Conservation (phyloP, 2,113 vertebrate genomes). For the Caloenas nicobarica region DNA sequence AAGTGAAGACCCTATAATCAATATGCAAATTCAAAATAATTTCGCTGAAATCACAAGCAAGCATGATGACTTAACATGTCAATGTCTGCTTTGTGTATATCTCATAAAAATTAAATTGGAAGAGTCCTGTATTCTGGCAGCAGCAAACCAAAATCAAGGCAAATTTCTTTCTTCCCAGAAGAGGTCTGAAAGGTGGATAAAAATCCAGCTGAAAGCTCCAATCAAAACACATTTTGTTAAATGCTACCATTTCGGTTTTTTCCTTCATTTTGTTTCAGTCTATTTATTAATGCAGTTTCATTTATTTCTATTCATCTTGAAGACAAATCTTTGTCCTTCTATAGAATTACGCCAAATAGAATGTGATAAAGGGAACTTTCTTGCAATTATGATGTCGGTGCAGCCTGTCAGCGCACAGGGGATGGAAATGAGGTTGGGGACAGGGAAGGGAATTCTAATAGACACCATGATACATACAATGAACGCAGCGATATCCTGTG, state of each 20-base stretch:
- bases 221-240: slow-evolving; percentile 77
- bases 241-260: slow-evolving; percentile 66
- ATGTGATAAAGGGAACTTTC: slow-evolving; percentile 85
- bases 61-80: slow-evolving; percentile 75
- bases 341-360: slow-evolving; percentile 83
- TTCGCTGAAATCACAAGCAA: slow-evolving; percentile 77
- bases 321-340: slow-evolving; percentile 83
- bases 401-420: slow-evolving; percentile 78
- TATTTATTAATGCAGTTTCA: slow-evolving; percentile 80
- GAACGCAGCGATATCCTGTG: slow-evolving; percentile 78
- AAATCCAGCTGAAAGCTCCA: slow-evolving; percentile 74
- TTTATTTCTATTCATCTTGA: slow-evolving; percentile 80
- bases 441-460: slow-evolving; percentile 83
- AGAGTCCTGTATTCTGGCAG: slow-evolving; percentile 59
- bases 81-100: slow-evolving; percentile 72
- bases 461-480: slow-evolving; percentile 83
- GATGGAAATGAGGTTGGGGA: slow-evolving; percentile 84
- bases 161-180: slow-evolving; percentile 64
- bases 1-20: slow-evolving; percentile 62
- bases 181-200: slow-evolving; percentile 70
- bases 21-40: slow-evolving; percentile 68
- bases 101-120: slow-evolving; percentile 82
- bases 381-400: slow-evolving; percentile 83
- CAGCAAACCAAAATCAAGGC: slow-evolving; percentile 67
- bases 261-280: slow-evolving; percentile 76